Evolutionary conservation across 2,113 vertebrate genomes (phyloP).

Genomic region (Sterna hirundo): DNA sequence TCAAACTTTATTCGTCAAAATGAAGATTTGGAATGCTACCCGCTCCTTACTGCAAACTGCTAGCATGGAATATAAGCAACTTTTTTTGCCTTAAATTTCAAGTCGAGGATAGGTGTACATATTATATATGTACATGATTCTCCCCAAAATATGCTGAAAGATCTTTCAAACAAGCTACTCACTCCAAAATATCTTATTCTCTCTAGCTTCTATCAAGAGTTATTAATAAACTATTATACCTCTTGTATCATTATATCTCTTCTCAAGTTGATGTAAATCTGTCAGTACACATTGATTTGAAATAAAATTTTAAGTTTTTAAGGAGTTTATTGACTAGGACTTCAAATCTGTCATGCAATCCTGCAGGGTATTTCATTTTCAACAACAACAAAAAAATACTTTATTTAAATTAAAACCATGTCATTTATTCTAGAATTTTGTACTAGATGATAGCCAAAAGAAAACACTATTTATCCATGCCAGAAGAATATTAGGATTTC

Average conservation of each 20-base stretch:
- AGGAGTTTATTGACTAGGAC: neutral
- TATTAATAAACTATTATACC: neutral
- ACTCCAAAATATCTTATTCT: neutral
- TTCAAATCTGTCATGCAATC: neutral
- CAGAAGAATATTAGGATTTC: neutral
- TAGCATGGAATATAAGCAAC: neutral
- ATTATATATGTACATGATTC: neutral
- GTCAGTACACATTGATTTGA: neutral
- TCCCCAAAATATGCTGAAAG: neutral
- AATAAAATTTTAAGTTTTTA: neutral
- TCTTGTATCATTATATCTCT: neutral
- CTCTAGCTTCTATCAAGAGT: neutral
- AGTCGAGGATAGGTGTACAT: neutral
- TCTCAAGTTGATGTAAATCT: neutral
- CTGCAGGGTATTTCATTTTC: neutral
- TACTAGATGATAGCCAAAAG: neutral
- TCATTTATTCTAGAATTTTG: neutral
- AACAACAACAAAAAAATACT: neutral
- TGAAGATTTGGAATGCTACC: neutral
- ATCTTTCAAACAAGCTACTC: neutral
- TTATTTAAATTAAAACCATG: neutral
- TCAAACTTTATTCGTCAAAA: neutral
- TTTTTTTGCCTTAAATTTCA: neutral
- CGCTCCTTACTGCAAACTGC: neutral
- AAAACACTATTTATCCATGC: neutral